phyloP scores from a whole-genome alignment of 2,888 invertebrate genomes.

The Cylindroiulus punctatus region DNA sequence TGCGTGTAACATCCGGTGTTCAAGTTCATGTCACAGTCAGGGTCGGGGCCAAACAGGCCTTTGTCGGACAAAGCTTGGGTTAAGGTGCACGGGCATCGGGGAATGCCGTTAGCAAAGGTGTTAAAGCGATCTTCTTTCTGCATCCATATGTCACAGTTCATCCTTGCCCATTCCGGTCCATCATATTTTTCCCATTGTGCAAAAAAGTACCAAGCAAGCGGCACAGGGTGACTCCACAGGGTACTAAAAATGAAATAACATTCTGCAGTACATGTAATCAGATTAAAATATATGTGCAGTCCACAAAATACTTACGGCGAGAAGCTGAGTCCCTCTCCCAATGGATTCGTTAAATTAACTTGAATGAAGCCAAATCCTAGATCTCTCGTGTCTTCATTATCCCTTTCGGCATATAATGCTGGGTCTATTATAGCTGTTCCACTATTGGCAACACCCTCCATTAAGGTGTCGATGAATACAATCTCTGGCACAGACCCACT shows the following conservation, averaged over 20 bases:
- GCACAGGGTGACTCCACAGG: slow-evolving; percentile 91
- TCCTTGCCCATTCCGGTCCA: slow-evolving; percentile 83
- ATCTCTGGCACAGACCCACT: slow-evolving; percentile 82
- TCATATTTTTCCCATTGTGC: slow-evolving; percentile 86
- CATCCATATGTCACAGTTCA: slow-evolving; percentile 90
- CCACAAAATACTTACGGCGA: slow-evolving; percentile 76
- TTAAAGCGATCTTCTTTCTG: slow-evolving; percentile 82
- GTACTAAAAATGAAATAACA: slow-evolving; percentile 67
- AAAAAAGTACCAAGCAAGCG: slow-evolving; percentile 91
- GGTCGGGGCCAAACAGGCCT: slow-evolving; percentile 90
- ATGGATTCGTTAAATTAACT: slow-evolving; percentile 85
- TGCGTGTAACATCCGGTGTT: slow-evolving; percentile 87
- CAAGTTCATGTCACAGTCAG: slow-evolving; percentile 89
- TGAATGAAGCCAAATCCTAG: slow-evolving; percentile 87
- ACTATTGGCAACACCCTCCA: slow-evolving; percentile 70
- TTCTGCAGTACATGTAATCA: not conserved
- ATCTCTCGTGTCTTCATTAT: slow-evolving; percentile 75
- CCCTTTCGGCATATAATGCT: slow-evolving; percentile 74
- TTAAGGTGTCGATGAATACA: slow-evolving; percentile 74
- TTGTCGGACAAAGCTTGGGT: slow-evolving; percentile 91
- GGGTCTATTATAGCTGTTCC: slow-evolving; percentile 81
- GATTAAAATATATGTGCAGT: no score
- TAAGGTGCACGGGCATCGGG: slow-evolving; percentile 86
- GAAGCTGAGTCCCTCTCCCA: slow-evolving; percentile 73
- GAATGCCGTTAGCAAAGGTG: slow-evolving; percentile 82